phyloP scores from a whole-genome alignment of 1,140 invertebrate genomes.

The Drosophila quadrilineata region DNA sequence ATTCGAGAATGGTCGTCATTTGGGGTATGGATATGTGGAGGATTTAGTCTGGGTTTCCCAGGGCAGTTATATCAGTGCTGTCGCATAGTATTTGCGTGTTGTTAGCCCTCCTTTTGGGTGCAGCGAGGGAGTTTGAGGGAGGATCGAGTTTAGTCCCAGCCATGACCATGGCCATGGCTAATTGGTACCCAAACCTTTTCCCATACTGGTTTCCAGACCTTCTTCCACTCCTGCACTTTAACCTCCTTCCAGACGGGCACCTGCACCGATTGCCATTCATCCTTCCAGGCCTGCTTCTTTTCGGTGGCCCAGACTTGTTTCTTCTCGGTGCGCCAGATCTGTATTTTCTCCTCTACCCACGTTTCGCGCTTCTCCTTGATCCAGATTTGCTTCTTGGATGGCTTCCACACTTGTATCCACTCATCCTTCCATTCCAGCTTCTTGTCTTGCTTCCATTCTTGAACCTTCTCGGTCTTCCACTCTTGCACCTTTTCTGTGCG shows the following conservation, averaged over 20 bases:
- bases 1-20: conserved; percentile 23
- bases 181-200: conserved; percentile 88
- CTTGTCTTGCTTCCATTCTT: conserved; percentile 86
- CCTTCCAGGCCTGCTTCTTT: conserved; percentile 89
- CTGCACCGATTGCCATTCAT: conserved; percentile 85
- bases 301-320: conserved; percentile 90
- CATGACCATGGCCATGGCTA: conserved; percentile 81
- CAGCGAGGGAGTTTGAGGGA: background rate
- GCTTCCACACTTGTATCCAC: conserved; percentile 88
- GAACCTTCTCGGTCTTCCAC: conserved; percentile 88
- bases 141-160: conserved; percentile 84
- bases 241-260: conserved; percentile 86
- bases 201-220: conserved; percentile 89
- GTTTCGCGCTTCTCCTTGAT: conserved; percentile 88
- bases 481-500: conserved; percentile 86
- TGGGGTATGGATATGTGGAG: conserved; percentile 1
- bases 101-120: background rate
- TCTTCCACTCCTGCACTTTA: conserved; percentile 87
- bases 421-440: conserved; percentile 89
- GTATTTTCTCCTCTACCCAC: conserved; percentile 88
- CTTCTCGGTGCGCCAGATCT: conserved; percentile 89
- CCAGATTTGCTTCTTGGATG: conserved; percentile 89
- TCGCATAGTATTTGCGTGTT: conserved; percentile 52
- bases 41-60: background rate
- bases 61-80: conserved; percentile 75